A percentile compares a stretch with the other conserved stretches of the same genome.
Evolutionary conservation across 2,113 vertebrate genomes (phyloP).

Genomic region (Catharus bicknelli): DNA sequence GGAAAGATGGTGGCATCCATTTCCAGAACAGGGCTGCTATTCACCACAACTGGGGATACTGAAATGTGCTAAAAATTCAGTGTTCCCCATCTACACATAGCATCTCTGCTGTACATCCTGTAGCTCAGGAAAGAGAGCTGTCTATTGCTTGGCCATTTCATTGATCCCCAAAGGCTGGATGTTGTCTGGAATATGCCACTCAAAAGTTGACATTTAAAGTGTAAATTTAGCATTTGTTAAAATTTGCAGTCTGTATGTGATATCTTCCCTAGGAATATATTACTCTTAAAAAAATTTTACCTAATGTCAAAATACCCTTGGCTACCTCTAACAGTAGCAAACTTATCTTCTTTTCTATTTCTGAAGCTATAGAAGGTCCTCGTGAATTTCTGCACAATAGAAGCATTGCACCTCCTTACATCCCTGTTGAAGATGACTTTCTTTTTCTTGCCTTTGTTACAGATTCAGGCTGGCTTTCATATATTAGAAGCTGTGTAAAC

Average conservation of each 20-base stretch:
- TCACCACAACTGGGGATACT: neutral
- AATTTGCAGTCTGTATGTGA: slow-evolving; percentile 21
- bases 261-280: slow-evolving; percentile 37
- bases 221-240: slow-evolving; percentile 66
- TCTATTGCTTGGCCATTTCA: slow-evolving; percentile 43
- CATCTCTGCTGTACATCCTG: neutral
- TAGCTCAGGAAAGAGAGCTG: slow-evolving; percentile 14
- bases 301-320: slow-evolving; percentile 10
- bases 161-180: slow-evolving; percentile 42
- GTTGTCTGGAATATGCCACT: slow-evolving; percentile 48
- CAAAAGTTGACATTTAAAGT: slow-evolving; percentile 62
- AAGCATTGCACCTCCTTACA: neutral
- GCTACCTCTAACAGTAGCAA: neutral
- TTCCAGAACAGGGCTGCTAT: slow-evolving; percentile 6
- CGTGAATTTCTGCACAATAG: neutral
- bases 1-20: neutral
- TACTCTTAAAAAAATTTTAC: slow-evolving; percentile 4
- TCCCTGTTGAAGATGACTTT: neutral
- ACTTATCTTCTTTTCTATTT: neutral
- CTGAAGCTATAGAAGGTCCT: neutral
- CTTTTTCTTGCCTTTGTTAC: neutral
- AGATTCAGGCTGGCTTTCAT: neutral
- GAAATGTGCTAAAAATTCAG: slow-evolving; percentile 60
- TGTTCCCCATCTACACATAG: neutral
- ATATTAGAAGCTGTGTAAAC: neutral